Percentiles rank a stretch among this genome's conserved stretches.
phyloP scores from a whole-genome alignment of 2,113 vertebrate genomes.

The Otolemur garnettii region DNA sequence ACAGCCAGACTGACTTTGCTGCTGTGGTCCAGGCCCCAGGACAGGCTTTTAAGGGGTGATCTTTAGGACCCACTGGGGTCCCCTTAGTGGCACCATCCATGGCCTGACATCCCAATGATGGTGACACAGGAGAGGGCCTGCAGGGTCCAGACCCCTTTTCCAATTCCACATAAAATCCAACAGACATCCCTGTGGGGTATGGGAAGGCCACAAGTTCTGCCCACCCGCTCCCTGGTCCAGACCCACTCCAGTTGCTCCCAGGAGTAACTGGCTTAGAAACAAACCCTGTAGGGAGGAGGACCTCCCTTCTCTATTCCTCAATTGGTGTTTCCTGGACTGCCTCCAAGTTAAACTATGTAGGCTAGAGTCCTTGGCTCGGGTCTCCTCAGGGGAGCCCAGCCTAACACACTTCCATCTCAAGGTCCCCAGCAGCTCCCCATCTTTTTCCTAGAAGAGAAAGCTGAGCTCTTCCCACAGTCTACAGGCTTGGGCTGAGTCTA shows the following conservation, averaged over 20 bases:
- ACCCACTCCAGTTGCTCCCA: not conserved
- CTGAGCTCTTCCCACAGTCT: not conserved
- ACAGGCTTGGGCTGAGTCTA: not conserved
- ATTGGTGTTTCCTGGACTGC: not conserved
- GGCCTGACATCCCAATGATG: not conserved
- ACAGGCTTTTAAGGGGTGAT: not conserved
- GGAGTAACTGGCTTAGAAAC: not conserved
- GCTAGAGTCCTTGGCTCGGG: not conserved
- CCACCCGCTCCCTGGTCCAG: not conserved
- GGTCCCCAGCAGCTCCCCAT: not conserved
- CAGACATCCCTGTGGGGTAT: not conserved
- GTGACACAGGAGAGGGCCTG: not conserved
- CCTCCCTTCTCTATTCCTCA: not conserved
- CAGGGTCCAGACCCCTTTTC: not conserved
- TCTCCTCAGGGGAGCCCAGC: not conserved
- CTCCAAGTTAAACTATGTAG: not conserved
- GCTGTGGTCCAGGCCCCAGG: not conserved
- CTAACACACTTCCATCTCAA: not conserved
- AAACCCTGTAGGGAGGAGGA: too few relatives aligned
- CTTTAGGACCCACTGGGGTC: too few relatives aligned
- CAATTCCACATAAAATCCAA: not conserved
- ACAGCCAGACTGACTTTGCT: not conserved
- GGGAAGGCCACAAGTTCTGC: not conserved
- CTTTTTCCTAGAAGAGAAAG: not conserved
- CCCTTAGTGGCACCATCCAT: not conserved